phyloP scores from a whole-genome alignment of 2,888 invertebrate species.

The Phyto melanocephala region DNA sequence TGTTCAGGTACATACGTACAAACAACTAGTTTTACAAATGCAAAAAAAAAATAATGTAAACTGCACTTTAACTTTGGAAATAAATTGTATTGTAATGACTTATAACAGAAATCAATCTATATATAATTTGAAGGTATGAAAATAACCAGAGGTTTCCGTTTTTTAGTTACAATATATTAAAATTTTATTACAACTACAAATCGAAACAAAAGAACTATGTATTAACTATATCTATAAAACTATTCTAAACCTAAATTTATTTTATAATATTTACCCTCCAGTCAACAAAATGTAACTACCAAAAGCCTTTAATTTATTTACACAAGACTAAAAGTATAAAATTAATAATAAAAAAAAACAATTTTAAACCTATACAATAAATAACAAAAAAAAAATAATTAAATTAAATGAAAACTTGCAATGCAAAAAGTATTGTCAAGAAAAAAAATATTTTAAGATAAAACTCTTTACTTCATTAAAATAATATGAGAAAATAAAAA shows the following conservation, averaged over 20 bases:
- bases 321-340: slow-evolving; percentile 70
- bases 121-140: slow-evolving; percentile 18
- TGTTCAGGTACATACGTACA: slow-evolving; percentile 6
- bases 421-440: slow-evolving; percentile 34
- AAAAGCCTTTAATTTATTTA: slow-evolving; percentile 72
- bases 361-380: slow-evolving; percentile 57
- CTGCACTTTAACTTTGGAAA: slow-evolving; percentile 31
- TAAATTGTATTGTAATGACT: slow-evolving; percentile 20
- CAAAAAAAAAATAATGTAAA: slow-evolving; percentile 2
- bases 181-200: neutral
- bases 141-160: slow-evolving; percentile 52
- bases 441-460: slow-evolving; percentile 48
- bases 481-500: slow-evolving; percentile 49
- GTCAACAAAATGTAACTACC: slow-evolving; percentile 65
- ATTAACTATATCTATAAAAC: neutral
- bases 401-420: slow-evolving; percentile 2
- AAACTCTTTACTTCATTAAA: slow-evolving; percentile 53
- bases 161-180: neutral
- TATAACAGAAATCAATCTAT: neutral
- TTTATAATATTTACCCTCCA: slow-evolving; percentile 62
- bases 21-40: slow-evolving; percentile 1
- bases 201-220: neutral
- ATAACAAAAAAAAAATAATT: slow-evolving; percentile 12
- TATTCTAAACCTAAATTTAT: slow-evolving; percentile 50
- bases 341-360: slow-evolving; percentile 13